Percentiles rank a stretch among this genome's conserved stretches.
These are phyloP conservation scores for Polyommatus iphigenia DNA, from an alignment of 2,888 invertebrate genomes.

Conservation along the genomic window DNA sequence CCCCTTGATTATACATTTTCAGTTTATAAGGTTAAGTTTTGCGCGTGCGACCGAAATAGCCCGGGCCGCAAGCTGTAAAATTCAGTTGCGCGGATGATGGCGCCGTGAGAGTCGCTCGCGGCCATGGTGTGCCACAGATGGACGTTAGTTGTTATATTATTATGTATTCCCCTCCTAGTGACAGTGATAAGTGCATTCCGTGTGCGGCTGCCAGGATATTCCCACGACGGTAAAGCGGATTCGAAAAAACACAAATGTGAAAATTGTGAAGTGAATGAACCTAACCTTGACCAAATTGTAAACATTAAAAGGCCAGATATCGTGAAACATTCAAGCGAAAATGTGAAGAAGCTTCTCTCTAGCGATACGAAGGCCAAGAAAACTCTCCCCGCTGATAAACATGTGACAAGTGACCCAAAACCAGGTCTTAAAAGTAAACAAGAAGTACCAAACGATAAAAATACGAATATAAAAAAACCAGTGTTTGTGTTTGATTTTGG, in stretches of 20 bases:
- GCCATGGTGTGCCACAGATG: constrained; percentile 72
- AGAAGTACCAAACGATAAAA: constrained; percentile 1
- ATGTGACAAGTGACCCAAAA: constrained; percentile 16
- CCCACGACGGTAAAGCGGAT: constrained; percentile 51
- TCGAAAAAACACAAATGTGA: constrained; percentile 65
- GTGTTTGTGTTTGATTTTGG: constrained; percentile 40
- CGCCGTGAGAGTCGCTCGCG: constrained; percentile 65
- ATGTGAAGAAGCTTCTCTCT: constrained; percentile 54
- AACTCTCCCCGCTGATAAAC: constrained; percentile 4
- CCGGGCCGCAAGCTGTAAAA: constrained; percentile 55
- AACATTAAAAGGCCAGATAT: constrained; percentile 66
- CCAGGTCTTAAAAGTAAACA: constrained; percentile 6
- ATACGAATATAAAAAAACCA: constrained; percentile 36
- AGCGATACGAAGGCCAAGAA: constrained; percentile 34
- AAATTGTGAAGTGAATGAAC: constrained; percentile 65
- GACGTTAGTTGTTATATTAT: constrained; percentile 74
- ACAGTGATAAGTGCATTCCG: constrained; percentile 79
- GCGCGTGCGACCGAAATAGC: constrained; percentile 61
- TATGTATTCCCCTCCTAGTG: constrained; percentile 70
- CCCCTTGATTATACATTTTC: constrained; percentile 61
- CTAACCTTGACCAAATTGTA: constrained; percentile 56
- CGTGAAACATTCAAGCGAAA: constrained; percentile 58
- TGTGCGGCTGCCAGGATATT: constrained; percentile 67
- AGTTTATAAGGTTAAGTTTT: constrained; percentile 55
- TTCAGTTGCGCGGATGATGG: constrained; percentile 71